A percentile compares a stretch with the other conserved stretches of the same genome.
Conservation (phyloP, 1,140 invertebrate genomes). For the Drosophila simulans region DNA sequence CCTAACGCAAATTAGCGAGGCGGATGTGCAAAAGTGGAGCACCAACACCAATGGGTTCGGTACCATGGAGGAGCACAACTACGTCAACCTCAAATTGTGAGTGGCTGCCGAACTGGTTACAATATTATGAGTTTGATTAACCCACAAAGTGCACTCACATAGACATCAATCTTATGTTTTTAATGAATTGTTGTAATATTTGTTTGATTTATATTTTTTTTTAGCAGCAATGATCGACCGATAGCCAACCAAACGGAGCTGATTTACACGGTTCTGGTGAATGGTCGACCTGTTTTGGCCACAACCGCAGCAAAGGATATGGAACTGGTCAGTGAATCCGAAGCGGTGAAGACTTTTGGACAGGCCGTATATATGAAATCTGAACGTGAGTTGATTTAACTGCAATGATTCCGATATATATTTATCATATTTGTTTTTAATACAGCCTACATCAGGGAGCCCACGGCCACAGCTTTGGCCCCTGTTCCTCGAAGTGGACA, state of each 20-base stretch:
- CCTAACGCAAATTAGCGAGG: slow-evolving; percentile 81
- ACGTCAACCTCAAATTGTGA: slow-evolving; percentile 83
- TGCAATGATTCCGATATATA: too few relatives aligned
- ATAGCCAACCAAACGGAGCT: slow-evolving; percentile 85
- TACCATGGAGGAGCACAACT: slow-evolving; percentile 47
- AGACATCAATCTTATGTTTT: neutral
- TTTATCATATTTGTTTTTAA: too few relatives aligned
- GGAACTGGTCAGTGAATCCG: slow-evolving; percentile 89
- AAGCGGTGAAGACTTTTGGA: slow-evolving; percentile 90
- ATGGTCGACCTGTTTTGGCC: slow-evolving; percentile 90
- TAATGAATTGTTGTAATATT: neutral
- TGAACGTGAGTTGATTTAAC: slow-evolving; percentile 88
- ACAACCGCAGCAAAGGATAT: slow-evolving; percentile 92
- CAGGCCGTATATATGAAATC: slow-evolving; percentile 92
- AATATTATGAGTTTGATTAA: slow-evolving; percentile 26
- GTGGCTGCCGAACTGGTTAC: slow-evolving; percentile 22
- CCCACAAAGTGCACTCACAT: slow-evolving; percentile 1
- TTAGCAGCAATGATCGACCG: slow-evolving; percentile 66
- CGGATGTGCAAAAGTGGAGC: slow-evolving; percentile 73
- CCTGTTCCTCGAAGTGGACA: slow-evolving; percentile 87
- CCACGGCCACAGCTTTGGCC: slow-evolving; percentile 86
- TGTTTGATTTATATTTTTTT: neutral
- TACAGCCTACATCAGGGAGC: slow-evolving; percentile 88
- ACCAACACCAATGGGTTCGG: slow-evolving; percentile 32
- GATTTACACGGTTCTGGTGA: slow-evolving; percentile 91